Evolutionary conservation across 1,140 invertebrate species (phyloP), one percentile per base, ranked within the genome.

Genomic region (Trissolcus basalis): DNA sequence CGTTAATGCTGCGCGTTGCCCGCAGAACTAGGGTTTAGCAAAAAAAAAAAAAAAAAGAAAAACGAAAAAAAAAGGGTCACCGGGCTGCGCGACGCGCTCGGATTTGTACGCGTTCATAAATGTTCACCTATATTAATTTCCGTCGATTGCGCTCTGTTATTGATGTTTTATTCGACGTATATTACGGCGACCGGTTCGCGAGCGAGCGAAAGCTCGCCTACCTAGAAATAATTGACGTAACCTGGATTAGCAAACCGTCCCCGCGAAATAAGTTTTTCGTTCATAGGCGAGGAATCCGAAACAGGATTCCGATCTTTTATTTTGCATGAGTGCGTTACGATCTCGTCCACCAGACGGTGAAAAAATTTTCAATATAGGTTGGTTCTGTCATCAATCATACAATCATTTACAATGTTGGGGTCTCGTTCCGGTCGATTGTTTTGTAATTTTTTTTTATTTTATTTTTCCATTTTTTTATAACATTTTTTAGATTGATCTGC

Each of bases 21-120:
- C 32, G 32, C 41, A 15, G 13, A 76, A 67, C 54, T 83, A 54
- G 80, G 79, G 80, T 77, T 12, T n/a, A 13, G 3, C 15, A 27
- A 59, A 15, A 60, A 35, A 16, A 43, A 48, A 70, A 64, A 67
- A 82, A 81, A 75, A 70, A n/a, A 13, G 3, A 32, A 27, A 59
- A 15, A 60, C 27, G 14, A 43, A 48, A 70, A 64, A 67, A 82
- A 81, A 75, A 70, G 53, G 39, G 67, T 81, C 77, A 80, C n/a
- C 69, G 64, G 63, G 77, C 73, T 79, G 55, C 16, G 45, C 67
- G n/a, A 54, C 43, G 49, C 13, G 12, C 0, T 55, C 7, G 3
- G 43, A 53, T 33, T 3, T 7, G n/a, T 33, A 39, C 50, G 33
- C 55, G 65, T 41, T 48, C 12, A 41, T 53, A 59, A 61, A 39